Percentiles rank a stretch among this genome's conserved stretches.
Evolutionary conservation across 2,888 invertebrate species (phyloP).

Genomic region (Tribolium freemani): DNA sequence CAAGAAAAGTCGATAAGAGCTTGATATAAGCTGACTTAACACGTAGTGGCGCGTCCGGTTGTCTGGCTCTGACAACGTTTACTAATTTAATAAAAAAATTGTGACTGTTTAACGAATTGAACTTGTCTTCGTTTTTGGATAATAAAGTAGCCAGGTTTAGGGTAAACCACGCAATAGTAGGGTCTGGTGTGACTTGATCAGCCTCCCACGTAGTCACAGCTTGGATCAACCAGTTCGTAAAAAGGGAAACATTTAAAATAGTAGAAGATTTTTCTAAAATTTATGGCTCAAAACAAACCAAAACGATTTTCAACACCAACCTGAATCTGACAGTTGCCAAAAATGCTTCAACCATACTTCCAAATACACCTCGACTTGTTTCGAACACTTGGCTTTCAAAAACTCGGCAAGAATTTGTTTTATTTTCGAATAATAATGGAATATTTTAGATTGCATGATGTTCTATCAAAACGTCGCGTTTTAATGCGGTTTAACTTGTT

Average conservation of each 20-base stretch:
- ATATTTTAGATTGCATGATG: conserved; percentile 52
- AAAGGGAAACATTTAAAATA: conserved; percentile 52
- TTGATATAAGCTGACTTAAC: conserved; percentile 78
- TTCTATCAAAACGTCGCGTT: neutral
- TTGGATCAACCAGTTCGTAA: conserved; percentile 68
- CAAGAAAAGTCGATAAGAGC: conserved; percentile 73
- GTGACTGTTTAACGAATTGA: conserved; percentile 71
- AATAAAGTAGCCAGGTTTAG: conserved; percentile 75
- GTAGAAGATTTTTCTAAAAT: conserved; percentile 7
- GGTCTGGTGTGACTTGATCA: conserved; percentile 48
- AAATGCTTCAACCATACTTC: conserved; percentile 76
- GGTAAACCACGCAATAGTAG: conserved; percentile 71
- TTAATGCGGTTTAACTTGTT: neutral
- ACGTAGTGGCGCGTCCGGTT: neutral
- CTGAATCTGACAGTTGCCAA: conserved; percentile 41
- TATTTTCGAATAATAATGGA: conserved; percentile 69
- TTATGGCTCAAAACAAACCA: neutral
- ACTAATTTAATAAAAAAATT: conserved; percentile 54
- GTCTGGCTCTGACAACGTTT: neutral
- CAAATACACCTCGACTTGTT: conserved; percentile 75
- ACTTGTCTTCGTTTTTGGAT: conserved; percentile 73
- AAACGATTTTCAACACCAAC: neutral
- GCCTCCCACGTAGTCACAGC: conserved; percentile 63
- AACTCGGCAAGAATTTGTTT: conserved; percentile 73
- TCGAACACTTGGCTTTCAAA: conserved; percentile 72